Percentiles rank a stretch among this genome's conserved stretches.
phyloP scores from a whole-genome alignment of 2,113 vertebrate species.

The Oncorhynchus kisutch region DNA sequence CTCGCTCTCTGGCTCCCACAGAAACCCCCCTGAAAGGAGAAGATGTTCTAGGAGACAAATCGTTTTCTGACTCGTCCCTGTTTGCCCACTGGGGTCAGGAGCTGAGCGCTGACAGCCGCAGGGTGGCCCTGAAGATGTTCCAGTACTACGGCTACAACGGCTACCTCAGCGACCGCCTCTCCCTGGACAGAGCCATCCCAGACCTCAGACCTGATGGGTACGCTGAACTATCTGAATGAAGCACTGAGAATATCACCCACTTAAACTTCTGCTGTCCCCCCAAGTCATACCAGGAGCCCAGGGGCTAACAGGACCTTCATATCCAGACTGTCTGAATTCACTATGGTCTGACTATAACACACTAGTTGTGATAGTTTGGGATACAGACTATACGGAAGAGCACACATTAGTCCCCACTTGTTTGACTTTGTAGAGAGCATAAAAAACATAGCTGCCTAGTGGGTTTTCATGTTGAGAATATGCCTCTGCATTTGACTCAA shows the following conservation, averaged over 20 bases:
- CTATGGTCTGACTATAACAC: too few species aligned
- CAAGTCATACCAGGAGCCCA: background rate
- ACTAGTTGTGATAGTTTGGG: too few species aligned
- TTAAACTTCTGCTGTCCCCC: background rate
- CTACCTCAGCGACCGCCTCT: conserved; percentile 94
- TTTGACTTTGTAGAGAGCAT: too few species aligned
- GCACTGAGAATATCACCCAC: background rate
- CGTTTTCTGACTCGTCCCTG: conserved; percentile 90
- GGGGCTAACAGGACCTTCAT: too few species aligned
- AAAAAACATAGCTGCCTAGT: too few species aligned
- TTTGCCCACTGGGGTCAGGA: conserved; percentile 96
- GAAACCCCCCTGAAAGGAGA: conserved; percentile 86
- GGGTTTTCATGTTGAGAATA: background rate
- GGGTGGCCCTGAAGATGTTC: conserved; percentile 90
- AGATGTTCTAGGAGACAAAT: conserved; percentile 74
- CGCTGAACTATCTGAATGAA: conserved; percentile 31
- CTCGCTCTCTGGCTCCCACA: conserved; percentile 50
- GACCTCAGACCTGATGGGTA: conserved; percentile 94
- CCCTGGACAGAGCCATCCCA: conserved; percentile 84
- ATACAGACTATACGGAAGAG: too few species aligned
- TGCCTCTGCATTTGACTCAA: background rate
- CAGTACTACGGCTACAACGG: conserved; percentile 98
- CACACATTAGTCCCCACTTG: too few species aligned
- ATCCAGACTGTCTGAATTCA: too few species aligned
- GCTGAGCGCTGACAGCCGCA: conserved; percentile 83